Evolutionary conservation across 2,797 vertebrate genomes (phyloP).

Genomic region (Chelidonichthys spinosus): DNA sequence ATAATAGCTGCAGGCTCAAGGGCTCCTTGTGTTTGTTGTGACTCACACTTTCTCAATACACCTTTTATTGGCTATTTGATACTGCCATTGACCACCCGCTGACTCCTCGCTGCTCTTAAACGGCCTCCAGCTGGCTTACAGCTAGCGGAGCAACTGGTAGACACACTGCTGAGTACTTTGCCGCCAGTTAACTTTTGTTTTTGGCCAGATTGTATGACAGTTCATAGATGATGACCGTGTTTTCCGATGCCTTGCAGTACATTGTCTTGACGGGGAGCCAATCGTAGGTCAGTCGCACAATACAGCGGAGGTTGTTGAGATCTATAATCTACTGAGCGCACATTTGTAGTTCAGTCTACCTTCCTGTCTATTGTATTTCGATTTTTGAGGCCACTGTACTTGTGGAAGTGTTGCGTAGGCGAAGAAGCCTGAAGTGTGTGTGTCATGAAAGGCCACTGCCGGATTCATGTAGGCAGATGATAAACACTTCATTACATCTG

Average conservation of each 20-base stretch:
- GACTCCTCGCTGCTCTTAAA: background rate
- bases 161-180: background rate
- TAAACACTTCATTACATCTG: constrained; percentile 31
- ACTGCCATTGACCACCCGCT: background rate
- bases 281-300: too few species aligned
- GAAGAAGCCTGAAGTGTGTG: constrained; percentile 4
- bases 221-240: background rate
- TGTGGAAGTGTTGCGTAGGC: background rate
- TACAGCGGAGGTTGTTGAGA: too few species aligned
- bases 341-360: background rate
- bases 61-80: background rate
- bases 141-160: too few species aligned
- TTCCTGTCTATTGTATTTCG: background rate
- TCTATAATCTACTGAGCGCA: background rate
- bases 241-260: background rate
- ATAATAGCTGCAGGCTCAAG: too few species aligned
- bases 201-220: background rate
- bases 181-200: background rate
- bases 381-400: constrained; percentile 6
- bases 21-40: too few species aligned
- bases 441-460: background rate
- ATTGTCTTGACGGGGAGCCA: too few species aligned
- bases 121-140: background rate
- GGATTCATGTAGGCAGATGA: constrained; percentile 17
- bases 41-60: background rate